Evolutionary conservation across 2,888 invertebrate genomes (phyloP).

Genomic region (Craniophora ligustri): DNA sequence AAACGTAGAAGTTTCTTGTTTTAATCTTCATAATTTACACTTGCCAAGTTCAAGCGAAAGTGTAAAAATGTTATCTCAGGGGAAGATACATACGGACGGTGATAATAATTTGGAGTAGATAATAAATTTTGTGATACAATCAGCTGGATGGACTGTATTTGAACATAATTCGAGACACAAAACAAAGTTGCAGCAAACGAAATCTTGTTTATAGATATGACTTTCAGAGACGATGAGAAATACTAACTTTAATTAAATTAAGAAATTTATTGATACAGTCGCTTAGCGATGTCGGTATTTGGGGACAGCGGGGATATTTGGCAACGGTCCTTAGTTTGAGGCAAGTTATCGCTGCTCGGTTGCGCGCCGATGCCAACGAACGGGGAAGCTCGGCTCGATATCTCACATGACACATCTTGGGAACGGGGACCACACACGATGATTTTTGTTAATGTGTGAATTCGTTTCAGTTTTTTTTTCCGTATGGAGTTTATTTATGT

Average conservation of each 20-base stretch:
- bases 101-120: conserved; percentile 25
- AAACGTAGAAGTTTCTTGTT: conserved; percentile 24
- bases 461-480: conserved; percentile 25
- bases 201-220: conserved; percentile 64
- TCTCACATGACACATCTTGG: conserved; percentile 37
- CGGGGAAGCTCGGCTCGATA: conserved; percentile 34
- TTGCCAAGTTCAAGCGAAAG: conserved; percentile 5
- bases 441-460: conserved; percentile 42
- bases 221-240: conserved; percentile 58
- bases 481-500: background rate
- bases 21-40: conserved; percentile 31
- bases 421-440: conserved; percentile 47
- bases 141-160: conserved; percentile 33
- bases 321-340: conserved; percentile 55
- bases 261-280: conserved; percentile 72
- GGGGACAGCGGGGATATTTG: conserved; percentile 61
- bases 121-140: conserved; percentile 45
- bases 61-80: conserved; percentile 14
- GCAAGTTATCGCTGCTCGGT: conserved; percentile 35
- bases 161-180: conserved; percentile 35
- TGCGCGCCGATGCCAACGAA: conserved; percentile 17
- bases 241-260: conserved; percentile 78
- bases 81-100: conserved; percentile 12
- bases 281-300: conserved; percentile 61
- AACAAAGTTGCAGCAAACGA: conserved; percentile 60